These are phyloP conservation scores for Mus minutoides DNA, from an alignment of 2,797 vertebrate species.

Conservation along the genomic window DNA sequence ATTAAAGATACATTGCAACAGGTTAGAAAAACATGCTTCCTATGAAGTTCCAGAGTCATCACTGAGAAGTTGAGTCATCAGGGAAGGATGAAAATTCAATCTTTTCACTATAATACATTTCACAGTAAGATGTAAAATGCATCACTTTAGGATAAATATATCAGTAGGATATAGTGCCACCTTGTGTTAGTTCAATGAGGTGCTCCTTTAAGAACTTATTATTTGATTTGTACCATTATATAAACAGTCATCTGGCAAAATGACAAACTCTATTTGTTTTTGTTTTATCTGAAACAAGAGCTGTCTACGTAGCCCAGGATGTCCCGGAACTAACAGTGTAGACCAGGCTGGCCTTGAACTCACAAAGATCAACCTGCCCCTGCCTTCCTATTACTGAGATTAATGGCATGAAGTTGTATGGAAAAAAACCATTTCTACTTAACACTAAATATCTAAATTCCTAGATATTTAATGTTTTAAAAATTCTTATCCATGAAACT, in stretches of 20 bases:
- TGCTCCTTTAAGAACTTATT: neutral
- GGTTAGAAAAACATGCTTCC: neutral
- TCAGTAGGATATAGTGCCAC: neutral
- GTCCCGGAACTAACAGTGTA: neutral
- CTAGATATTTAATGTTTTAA: slow-evolving; percentile 28
- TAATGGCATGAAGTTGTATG: neutral
- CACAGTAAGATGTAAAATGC: slow-evolving; percentile 23
- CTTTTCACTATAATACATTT: neutral
- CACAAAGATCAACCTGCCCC: neutral
- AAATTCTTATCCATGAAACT: neutral
- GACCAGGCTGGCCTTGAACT: neutral
- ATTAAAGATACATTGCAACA: neutral
- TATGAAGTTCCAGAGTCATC: neutral
- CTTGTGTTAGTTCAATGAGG: neutral
- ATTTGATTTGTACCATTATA: neutral
- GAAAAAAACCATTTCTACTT: slow-evolving; percentile 7
- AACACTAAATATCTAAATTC: neutral
- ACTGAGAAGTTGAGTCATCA: neutral
- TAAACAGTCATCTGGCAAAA: neutral
- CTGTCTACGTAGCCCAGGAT: neutral
- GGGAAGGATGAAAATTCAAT: neutral
- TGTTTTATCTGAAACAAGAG: neutral
- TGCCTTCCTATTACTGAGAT: neutral
- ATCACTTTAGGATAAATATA: neutral
- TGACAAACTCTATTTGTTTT: neutral